These are phyloP conservation scores for Paraescarpia echinospica DNA, from an alignment of 1,140 invertebrate genomes.

Conservation along the genomic window DNA sequence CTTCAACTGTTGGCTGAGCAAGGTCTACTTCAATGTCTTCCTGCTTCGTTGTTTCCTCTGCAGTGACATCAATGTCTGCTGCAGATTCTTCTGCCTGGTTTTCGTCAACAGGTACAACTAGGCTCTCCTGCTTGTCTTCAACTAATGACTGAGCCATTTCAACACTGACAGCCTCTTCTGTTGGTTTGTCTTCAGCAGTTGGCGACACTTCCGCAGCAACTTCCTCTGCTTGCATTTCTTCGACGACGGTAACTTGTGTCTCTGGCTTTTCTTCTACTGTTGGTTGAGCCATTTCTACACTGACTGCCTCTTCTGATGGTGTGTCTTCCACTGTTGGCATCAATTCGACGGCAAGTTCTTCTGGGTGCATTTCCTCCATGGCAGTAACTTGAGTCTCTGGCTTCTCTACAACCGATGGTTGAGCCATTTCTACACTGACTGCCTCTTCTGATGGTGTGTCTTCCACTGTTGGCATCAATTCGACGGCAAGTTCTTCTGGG, in stretches of 20 bases:
- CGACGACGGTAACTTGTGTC: conserved; percentile 24
- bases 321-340: not conserved
- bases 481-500: conserved; percentile 9
- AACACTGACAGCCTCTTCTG: conserved; percentile 11
- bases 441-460: conserved; percentile 18
- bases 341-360: conserved; percentile 10
- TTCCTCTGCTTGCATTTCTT: conserved; percentile 32
- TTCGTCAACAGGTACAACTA: conserved; percentile 28
- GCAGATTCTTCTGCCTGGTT: conserved; percentile 32
- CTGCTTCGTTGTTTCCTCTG: conserved; percentile 24
- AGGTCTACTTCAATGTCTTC: conserved; percentile 22
- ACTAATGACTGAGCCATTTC: conserved; percentile 17
- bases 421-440: conserved; percentile 27
- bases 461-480: not conserved
- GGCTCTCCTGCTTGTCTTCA: not conserved
- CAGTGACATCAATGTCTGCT: conserved; percentile 18
- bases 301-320: not conserved
- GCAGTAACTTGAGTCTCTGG: conserved; percentile 29
- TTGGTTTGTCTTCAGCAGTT: not conserved
- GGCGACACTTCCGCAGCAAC: not conserved
- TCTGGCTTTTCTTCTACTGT: conserved; percentile 25
- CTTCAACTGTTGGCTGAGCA: conserved; percentile 15
- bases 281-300: conserved; percentile 22
- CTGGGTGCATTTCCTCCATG: conserved; percentile 29
- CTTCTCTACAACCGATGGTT: conserved; percentile 24